Evolutionary conservation across 2,888 invertebrate genomes (phyloP), one percentile per base, ranked within the genome.

Genomic region (Macrosiphum euphorbiae): DNA sequence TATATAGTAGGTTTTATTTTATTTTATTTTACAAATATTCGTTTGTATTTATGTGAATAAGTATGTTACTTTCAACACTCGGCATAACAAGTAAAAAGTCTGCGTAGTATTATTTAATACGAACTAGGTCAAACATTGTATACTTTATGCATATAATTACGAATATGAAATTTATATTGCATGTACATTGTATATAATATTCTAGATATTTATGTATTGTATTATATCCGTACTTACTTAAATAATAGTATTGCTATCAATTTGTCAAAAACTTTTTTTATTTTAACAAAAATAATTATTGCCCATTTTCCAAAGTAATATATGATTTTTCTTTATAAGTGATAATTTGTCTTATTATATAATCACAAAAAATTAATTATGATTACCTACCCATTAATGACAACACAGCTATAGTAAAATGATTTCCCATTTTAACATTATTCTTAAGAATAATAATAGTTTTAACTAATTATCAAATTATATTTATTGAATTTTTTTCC

Each of bases 121-220:
- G 10, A 90, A 90, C 50, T 52, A 26, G 90, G 90, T 90, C 90
- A 84, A 84, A 84, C 52, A 84, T 90, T 90, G 35, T 84, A 52
- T 52, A 90, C 84, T 84, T 84, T 84, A 90, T 26, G 90, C 41
- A 84, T 90, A 50, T 11, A 78, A 90, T 50, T 44, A 90, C 4
- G 28, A 47, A 44, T 44, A 16, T 47, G 35, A 90, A 90, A 90
- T 67, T 44, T 28, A 44, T 89, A 58, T 58, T 44, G n/a, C 47
- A 90, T 61, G 44, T 26, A 58, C 58, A 58, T 58, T 78, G 35
- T 20, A 78, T 78, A n/a, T n/a, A 11, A 78, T 78, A 35, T 78
- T 78, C 78, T 78, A 58, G 8, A 78, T 78, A 35, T 20, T 26
- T 28, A 28, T 35, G n/a, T 61, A 61, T 61, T 61, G 11, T 11